Conservation (phyloP, 2,888 invertebrate species). For the Drosophila barbarae region DNA sequence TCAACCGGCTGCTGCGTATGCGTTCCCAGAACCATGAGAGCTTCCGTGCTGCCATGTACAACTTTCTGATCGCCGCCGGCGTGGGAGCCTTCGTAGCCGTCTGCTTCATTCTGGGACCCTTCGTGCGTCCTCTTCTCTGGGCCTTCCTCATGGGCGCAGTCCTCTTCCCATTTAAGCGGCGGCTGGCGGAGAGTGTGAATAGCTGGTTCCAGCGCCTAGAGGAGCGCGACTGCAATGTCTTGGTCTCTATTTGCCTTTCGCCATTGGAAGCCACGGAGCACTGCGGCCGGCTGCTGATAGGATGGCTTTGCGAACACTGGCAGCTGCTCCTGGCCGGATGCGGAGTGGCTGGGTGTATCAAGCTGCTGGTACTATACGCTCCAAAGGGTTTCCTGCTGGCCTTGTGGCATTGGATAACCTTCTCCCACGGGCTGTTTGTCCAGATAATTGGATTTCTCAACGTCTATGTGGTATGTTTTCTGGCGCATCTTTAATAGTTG, state of each 20-base stretch:
- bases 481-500: neutral
- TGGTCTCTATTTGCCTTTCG: slow-evolving; percentile 82
- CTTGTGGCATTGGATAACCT: slow-evolving; percentile 80
- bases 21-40: slow-evolving; percentile 78
- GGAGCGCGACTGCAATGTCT: slow-evolving; percentile 84
- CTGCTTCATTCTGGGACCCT: slow-evolving; percentile 92
- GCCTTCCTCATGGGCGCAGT: slow-evolving; percentile 97
- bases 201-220: slow-evolving; percentile 89
- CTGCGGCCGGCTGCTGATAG: slow-evolving; percentile 87
- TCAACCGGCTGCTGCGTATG: slow-evolving; percentile 76
- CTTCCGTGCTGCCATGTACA: slow-evolving; percentile 79
- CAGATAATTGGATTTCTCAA: slow-evolving; percentile 75
- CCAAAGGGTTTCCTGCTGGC: slow-evolving; percentile 83
- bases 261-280: slow-evolving; percentile 89
- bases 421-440: slow-evolving; percentile 77
- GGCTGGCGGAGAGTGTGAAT: slow-evolving; percentile 86
- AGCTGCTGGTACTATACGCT: slow-evolving; percentile 81
- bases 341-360: slow-evolving; percentile 71
- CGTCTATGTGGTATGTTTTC: slow-evolving; percentile 73
- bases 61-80: slow-evolving; percentile 78
- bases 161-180: slow-evolving; percentile 95
- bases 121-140: slow-evolving; percentile 96
- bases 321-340: slow-evolving; percentile 82
- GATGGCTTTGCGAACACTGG: slow-evolving; percentile 85
- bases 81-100: slow-evolving; percentile 82